phyloP scores from a whole-genome alignment of 2,797 vertebrate species.

The Schizothorax lantsangensis region DNA sequence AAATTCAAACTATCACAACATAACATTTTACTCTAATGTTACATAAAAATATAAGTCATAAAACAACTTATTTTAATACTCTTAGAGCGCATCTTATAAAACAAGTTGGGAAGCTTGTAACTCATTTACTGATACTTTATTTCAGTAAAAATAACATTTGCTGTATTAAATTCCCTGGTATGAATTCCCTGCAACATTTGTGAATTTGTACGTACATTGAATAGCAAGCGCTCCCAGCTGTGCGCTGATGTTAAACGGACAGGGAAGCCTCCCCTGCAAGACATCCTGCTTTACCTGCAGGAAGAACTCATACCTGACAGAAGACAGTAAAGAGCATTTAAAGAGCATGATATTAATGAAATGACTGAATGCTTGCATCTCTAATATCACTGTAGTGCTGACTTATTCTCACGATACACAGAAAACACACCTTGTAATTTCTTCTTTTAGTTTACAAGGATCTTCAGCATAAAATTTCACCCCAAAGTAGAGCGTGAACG shows the following conservation, averaged over 20 bases:
- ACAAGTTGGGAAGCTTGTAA: background rate
- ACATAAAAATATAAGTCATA: background rate
- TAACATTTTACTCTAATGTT: background rate
- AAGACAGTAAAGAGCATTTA: background rate
- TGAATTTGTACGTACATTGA: constrained; percentile 79
- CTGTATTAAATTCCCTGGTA: background rate
- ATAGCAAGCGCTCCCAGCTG: constrained; percentile 84
- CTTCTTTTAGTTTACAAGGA: constrained; percentile 89
- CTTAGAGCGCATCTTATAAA: background rate
- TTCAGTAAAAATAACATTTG: background rate
- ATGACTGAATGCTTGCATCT: background rate
- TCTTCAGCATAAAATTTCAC: constrained; percentile 91
- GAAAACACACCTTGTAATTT: constrained; percentile 85
- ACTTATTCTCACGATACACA: constrained; percentile 6
- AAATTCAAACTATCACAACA: background rate
- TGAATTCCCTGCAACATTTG: too few relatives aligned
- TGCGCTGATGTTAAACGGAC: constrained; percentile 75
- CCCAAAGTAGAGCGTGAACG: constrained; percentile 89
- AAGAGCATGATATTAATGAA: background rate
- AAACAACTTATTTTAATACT: background rate
- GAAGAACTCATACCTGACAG: constrained; percentile 87
- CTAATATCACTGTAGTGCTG: background rate
- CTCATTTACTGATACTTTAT: background rate
- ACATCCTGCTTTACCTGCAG: constrained; percentile 90
- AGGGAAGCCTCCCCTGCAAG: constrained; percentile 87